Evolutionary conservation across 1,140 invertebrate species (phyloP).

Genomic region (Propsilocerus akamusi): DNA sequence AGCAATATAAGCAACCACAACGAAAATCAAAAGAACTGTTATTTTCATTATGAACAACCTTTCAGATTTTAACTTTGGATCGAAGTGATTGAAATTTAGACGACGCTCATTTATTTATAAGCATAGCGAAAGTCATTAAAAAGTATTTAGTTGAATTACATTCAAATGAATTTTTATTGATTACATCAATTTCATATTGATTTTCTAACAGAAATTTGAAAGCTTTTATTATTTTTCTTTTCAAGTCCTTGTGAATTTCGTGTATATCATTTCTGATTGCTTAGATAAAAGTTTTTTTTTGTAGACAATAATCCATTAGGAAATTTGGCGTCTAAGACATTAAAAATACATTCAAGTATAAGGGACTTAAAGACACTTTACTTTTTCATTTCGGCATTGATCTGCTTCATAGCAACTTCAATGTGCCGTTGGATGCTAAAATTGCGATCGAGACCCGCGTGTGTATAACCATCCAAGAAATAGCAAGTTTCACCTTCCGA

Average conservation of each 20-base stretch:
- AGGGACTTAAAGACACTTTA: not conserved
- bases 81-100: too few relatives aligned
- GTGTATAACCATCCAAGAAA: slow-evolving; percentile 64
- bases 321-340: not conserved
- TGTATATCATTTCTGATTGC: not conserved
- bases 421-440: slow-evolving; percentile 45
- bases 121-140: too few relatives aligned
- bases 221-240: not conserved
- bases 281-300: not conserved
- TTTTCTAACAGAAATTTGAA: too few relatives aligned
- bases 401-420: slow-evolving; percentile 26
- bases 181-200: too few relatives aligned
- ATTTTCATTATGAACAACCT: too few relatives aligned
- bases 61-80: too few relatives aligned
- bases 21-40: not conserved
- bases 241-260: not conserved
- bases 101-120: too few relatives aligned
- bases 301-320: not conserved
- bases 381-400: slow-evolving; percentile 1
- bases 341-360: slow-evolving; percentile 16
- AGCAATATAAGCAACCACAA: not conserved
- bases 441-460: slow-evolving; percentile 38
- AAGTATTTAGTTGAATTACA: too few relatives aligned
- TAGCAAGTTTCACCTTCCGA: slow-evolving; percentile 57
- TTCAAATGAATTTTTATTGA: too few relatives aligned